Conservation (phyloP, 1,140 invertebrate species). For the Drosophila nasuta region DNA sequence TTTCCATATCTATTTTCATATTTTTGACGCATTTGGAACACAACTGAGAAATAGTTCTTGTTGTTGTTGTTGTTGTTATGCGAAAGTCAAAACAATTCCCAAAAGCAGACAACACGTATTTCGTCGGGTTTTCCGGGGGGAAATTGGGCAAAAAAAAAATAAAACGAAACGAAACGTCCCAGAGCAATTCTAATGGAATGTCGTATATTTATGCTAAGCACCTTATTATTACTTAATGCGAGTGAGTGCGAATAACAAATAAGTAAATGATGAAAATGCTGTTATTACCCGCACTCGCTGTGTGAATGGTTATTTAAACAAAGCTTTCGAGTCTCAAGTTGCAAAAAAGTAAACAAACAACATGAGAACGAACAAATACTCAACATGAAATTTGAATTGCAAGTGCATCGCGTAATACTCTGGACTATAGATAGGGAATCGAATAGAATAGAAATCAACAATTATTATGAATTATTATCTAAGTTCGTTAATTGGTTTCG, state of each 20-base stretch:
- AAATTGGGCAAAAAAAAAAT: neutral
- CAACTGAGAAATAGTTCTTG: no score
- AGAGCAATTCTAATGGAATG: no score
- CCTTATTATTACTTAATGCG: neutral
- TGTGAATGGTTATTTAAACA: conserved; percentile 26
- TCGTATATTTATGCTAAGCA: neutral
- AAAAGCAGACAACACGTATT: conserved; percentile 1
- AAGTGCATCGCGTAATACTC: conserved; percentile 34
- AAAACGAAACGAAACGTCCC: no score
- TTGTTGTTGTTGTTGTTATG: neutral
- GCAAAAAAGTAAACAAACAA: conserved; percentile 38
- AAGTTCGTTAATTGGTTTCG: no score
- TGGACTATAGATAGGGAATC: no score
- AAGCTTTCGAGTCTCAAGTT: conserved; percentile 34
- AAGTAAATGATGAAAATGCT: neutral
- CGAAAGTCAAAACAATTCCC: neutral
- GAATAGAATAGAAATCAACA: no score
- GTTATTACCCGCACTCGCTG: neutral
- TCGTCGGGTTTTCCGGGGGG: neutral
- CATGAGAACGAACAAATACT: conserved; percentile 43
- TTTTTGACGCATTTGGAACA: no score
- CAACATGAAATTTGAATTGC: conserved; percentile 48
- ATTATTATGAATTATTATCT: no score
- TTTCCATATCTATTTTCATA: neutral
- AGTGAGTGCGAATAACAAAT: neutral